phyloP scores from a whole-genome alignment of 2,888 invertebrate genomes.

The Eubasilissa splendida region DNA sequence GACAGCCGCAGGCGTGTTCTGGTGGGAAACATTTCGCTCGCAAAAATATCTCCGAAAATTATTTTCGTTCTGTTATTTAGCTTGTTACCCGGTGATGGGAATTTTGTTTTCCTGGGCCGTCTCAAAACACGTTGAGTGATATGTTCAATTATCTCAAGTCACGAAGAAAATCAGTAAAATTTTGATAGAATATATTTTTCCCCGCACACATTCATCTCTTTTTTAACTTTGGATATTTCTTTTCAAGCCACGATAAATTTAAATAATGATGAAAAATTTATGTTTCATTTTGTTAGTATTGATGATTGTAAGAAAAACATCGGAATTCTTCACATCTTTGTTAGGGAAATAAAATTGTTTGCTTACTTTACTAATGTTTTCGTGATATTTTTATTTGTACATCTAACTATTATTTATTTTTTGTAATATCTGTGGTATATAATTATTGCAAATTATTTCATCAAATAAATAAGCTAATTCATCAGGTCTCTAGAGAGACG shows the following conservation, averaged over 20 bases:
- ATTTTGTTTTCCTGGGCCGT: background rate
- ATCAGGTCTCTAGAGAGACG: no score
- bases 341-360: no score
- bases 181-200: background rate
- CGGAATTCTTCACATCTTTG: no score
- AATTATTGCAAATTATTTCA: no score
- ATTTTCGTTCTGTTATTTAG: conserved; percentile 1
- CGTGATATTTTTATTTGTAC: no score
- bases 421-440: no score
- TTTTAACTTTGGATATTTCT: background rate
- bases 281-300: no score
- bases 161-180: background rate
- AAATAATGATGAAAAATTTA: no score
- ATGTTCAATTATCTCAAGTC: background rate
- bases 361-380: no score
- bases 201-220: conserved; percentile 2
- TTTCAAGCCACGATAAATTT: background rate
- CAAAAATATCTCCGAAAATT: conserved; percentile 1
- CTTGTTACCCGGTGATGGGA: conserved; percentile 2
- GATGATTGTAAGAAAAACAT: no score
- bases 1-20: conserved; percentile 8
- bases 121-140: conserved; percentile 12
- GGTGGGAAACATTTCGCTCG: conserved; percentile 2
- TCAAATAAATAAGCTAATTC: no score
- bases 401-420: no score